Evolutionary conservation across 2,888 invertebrate species (phyloP).

Genomic region (Abrostola tripartita): DNA sequence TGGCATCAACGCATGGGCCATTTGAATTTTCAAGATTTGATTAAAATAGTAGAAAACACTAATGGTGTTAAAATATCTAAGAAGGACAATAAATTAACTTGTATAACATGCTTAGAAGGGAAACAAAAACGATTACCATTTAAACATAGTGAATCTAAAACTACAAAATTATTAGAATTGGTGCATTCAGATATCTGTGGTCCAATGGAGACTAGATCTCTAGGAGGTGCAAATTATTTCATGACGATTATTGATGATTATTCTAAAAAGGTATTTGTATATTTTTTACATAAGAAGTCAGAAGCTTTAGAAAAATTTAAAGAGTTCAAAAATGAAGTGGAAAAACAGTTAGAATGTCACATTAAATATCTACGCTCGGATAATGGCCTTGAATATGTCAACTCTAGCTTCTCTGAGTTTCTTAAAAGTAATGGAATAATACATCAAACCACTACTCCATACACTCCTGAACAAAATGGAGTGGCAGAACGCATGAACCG

Average conservation of each 20-base stretch:
- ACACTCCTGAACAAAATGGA: constrained; percentile 14
- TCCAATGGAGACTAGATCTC: constrained; percentile 6
- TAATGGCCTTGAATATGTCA: constrained; percentile 15
- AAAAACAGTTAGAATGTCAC: constrained; percentile 12
- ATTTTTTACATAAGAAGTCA: constrained; percentile 14
- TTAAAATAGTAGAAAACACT: constrained; percentile 3
- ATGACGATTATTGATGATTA: constrained; percentile 12
- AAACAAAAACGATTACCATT: constrained; percentile 16
- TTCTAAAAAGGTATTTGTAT: constrained; percentile 10
- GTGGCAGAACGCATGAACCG: no score
- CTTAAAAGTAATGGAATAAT: background rate
- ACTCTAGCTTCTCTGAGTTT: constrained; percentile 1
- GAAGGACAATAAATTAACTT: constrained; percentile 1
- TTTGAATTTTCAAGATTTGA: background rate
- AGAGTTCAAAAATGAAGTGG: constrained; percentile 11
- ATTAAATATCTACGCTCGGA: constrained; percentile 10
- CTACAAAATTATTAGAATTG: constrained; percentile 6
- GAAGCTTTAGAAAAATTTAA: constrained; percentile 9
- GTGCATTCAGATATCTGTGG: constrained; percentile 16
- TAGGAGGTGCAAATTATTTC: constrained; percentile 15
- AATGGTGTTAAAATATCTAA: constrained; percentile 5
- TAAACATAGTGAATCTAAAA: constrained; percentile 4
- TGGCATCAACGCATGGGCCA: constrained; percentile 3
- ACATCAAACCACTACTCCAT: constrained; percentile 6
- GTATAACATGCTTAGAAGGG: constrained; percentile 4